Percentiles rank a stretch among this genome's conserved stretches.
Evolutionary conservation across 2,797 vertebrate species (phyloP).

Genomic region (Cryptoprocta ferox): DNA sequence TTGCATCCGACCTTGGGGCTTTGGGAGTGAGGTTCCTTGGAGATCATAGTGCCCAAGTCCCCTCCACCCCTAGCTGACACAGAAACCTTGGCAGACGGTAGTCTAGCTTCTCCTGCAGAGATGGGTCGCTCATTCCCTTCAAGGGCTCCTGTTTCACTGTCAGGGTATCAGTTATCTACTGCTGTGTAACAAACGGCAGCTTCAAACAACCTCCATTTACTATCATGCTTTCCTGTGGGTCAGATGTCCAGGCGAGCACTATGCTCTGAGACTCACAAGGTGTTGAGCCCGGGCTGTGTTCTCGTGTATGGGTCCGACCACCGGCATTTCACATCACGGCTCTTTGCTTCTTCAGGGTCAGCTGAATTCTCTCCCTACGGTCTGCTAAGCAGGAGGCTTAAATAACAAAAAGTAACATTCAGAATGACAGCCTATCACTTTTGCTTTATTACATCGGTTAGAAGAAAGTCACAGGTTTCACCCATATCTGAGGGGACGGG

Average conservation of each 20-base stretch:
- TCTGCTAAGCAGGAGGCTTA: neutral
- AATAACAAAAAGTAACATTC: no score
- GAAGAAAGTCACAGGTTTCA: neutral
- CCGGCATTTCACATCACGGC: neutral
- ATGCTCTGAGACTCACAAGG: neutral
- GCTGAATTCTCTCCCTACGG: neutral
- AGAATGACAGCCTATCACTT: neutral
- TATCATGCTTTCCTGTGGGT: neutral
- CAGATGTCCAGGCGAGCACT: neutral
- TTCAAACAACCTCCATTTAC: no score
- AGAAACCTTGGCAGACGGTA: neutral
- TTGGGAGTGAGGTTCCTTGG: no score
- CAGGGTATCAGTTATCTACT: neutral
- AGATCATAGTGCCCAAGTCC: neutral
- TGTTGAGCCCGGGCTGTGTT: neutral
- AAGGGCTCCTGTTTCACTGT: neutral
- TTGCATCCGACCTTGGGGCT: no score
- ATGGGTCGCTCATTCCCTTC: fast-evolving
- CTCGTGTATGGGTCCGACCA: neutral
- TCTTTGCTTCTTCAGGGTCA: neutral
- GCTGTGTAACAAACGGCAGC: neutral
- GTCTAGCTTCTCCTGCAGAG: neutral
- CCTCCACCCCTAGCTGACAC: neutral
- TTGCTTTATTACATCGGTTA: neutral
- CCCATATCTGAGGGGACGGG: neutral